These are phyloP conservation scores for Epistrophe eligans DNA, from an alignment of 2,888 invertebrate genomes.

Conservation along the genomic window DNA sequence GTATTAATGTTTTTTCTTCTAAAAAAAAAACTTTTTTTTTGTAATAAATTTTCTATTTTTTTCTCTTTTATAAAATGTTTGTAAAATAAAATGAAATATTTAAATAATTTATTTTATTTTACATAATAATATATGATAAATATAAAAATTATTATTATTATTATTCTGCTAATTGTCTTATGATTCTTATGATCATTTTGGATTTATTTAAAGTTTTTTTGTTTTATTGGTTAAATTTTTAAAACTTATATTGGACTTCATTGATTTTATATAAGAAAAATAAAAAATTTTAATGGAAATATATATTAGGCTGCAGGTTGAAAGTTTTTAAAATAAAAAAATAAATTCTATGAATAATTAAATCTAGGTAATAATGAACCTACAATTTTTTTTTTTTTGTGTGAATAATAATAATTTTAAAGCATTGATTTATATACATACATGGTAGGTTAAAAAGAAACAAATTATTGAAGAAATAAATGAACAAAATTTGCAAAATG, in stretches of 20 bases:
- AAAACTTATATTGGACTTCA: constrained; percentile 28
- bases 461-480: too few species aligned
- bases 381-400: not conserved
- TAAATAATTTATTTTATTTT: constrained; percentile 32
- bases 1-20: constrained; percentile 76
- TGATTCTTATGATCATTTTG: constrained; percentile 50
- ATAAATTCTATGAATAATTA: not conserved
- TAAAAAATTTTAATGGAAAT: not conserved
- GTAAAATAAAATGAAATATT: constrained; percentile 35
- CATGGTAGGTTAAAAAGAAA: not conserved
- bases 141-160: constrained; percentile 47
- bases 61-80: constrained; percentile 38
- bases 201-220: constrained; percentile 5
- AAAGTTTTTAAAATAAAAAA: constrained; percentile 21
- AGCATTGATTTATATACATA: constrained; percentile 53
- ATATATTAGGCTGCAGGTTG: constrained; percentile 49
- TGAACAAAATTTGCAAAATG: too few species aligned
- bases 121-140: constrained; percentile 27
- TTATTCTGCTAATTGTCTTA: constrained; percentile 69
- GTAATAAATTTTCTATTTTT: constrained; percentile 56
- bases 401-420: constrained; percentile 28
- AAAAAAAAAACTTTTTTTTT: constrained; percentile 73
- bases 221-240: constrained; percentile 15
- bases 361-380: not conserved
- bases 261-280: constrained; percentile 8